These are phyloP conservation scores for Paradoxurus hermaphroditus DNA, from an alignment of 2,113 vertebrate species.

Conservation along the genomic window DNA sequence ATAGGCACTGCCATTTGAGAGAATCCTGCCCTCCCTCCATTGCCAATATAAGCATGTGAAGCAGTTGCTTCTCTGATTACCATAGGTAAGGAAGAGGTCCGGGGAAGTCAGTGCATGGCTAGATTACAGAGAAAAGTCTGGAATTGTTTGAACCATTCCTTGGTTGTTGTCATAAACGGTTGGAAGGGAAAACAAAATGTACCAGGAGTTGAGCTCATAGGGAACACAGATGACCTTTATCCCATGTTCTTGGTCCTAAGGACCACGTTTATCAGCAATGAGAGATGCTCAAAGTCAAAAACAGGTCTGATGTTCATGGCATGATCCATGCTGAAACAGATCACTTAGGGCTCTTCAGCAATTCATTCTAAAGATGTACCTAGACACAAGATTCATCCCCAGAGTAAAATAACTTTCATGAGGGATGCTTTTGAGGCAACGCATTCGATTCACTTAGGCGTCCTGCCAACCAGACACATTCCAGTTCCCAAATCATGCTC, in stretches of 20 bases:
- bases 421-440: neutral
- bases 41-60: neutral
- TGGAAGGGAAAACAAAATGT: neutral
- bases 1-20: neutral
- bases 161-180: neutral
- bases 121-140: neutral
- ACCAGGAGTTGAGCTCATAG: neutral
- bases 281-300: neutral
- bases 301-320: neutral
- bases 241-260: neutral
- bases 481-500: neutral
- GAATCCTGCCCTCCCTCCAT: fast-evolving
- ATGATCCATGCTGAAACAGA: neutral
- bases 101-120: neutral
- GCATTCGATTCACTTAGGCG: neutral
- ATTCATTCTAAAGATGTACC: neutral
- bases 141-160: neutral
- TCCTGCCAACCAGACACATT: neutral
- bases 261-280: neutral
- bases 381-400: neutral
- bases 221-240: neutral
- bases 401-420: neutral
- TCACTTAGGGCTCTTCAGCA: neutral
- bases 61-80: neutral
- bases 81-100: neutral